These are phyloP conservation scores for Cepphus grylle DNA, from an alignment of 2,113 vertebrate species.

Conservation along the genomic window DNA sequence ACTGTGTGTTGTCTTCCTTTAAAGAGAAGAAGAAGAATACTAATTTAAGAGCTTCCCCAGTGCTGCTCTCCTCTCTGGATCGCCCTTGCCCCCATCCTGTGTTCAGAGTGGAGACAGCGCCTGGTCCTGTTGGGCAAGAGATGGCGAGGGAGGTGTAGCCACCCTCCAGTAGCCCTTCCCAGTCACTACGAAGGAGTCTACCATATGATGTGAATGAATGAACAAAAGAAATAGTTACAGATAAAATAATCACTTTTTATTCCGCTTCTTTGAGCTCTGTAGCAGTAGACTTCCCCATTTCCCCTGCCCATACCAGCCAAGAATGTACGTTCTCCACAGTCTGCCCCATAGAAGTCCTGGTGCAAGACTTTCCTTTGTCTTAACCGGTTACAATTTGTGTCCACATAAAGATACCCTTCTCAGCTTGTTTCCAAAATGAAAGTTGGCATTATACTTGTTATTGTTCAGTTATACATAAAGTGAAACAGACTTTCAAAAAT, in stretches of 20 bases:
- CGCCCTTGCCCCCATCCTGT: not conserved
- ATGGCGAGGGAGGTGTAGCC: accelerated
- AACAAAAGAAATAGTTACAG: not conserved
- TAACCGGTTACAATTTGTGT: not conserved
- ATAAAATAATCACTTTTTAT: not conserved
- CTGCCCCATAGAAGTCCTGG: not conserved
- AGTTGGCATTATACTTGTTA: conserved; percentile 11
- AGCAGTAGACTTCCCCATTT: not conserved
- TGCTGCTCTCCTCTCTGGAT: not conserved
- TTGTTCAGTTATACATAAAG: conserved; percentile 23
- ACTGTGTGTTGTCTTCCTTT: not conserved
- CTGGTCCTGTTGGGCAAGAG: not conserved
- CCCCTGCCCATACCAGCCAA: not conserved
- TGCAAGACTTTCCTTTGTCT: not conserved
- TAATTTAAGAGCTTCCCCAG: not conserved
- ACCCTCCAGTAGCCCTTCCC: not conserved
- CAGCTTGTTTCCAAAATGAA: conserved; percentile 30
- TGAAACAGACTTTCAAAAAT: conserved; percentile 44
- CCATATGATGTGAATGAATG: not conserved
- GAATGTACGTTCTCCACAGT: not conserved
- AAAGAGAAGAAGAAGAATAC: not conserved
- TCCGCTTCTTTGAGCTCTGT: not conserved
- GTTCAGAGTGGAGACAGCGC: not conserved
- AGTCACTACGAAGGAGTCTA: not conserved
- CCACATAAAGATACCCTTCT: not conserved